Conservation (phyloP, 2,113 vertebrate genomes). For the Chionomys nivalis region DNA sequence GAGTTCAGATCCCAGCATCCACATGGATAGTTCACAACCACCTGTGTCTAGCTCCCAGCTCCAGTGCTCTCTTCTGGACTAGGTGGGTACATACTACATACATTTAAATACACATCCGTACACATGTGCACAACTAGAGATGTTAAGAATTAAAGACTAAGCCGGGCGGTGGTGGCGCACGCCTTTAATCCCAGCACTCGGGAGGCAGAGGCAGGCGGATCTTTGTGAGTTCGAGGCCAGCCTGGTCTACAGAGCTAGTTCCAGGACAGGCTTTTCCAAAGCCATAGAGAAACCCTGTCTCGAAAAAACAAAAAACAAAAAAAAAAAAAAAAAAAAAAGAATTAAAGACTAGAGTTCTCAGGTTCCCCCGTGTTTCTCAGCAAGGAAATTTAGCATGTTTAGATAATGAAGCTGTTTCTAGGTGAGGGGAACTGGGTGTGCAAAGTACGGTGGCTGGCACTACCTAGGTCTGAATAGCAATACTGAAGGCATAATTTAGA, state of each 20-base stretch:
- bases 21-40: background rate
- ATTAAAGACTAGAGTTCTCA: background rate
- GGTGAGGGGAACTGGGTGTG: background rate
- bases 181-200: no score
- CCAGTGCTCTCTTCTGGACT: background rate
- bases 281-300: no score
- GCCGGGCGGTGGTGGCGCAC: no score
- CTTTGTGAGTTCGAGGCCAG: no score
- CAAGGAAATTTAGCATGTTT: conserved; percentile 23
- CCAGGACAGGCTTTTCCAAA: no score
- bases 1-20: background rate
- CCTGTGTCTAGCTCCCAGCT: background rate
- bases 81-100: background rate
- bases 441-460: background rate
- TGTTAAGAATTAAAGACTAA: background rate
- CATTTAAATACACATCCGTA: no score
- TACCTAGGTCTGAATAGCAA: background rate
- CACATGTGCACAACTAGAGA: background rate
- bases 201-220: no score
- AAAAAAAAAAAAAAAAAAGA: no score
- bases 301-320: no score
- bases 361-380: background rate
- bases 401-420: conserved; percentile 34
- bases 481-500: background rate
- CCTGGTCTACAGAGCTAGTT: no score